These are phyloP conservation scores for Poeciliopsis occidentalis DNA, from an alignment of 2,113 vertebrate genomes.

Conservation along the genomic window DNA sequence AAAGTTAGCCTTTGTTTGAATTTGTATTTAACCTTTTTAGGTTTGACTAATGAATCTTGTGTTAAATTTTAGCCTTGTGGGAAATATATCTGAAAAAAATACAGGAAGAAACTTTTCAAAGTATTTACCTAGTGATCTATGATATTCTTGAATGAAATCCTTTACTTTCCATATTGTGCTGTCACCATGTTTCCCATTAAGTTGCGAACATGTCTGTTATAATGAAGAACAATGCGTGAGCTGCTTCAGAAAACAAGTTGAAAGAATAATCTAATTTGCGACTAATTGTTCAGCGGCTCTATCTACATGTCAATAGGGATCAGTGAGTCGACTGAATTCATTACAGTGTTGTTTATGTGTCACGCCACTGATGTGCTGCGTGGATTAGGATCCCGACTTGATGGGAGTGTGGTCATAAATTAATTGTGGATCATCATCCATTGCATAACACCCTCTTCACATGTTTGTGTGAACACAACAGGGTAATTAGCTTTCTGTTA, in stretches of 20 bases:
- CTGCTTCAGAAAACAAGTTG: no score
- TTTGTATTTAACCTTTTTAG: not conserved
- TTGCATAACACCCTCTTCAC: conserved; percentile 76
- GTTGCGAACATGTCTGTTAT: not conserved
- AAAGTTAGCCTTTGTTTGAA: not conserved
- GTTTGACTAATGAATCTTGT: not conserved
- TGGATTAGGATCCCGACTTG: conserved; percentile 68
- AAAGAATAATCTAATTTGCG: not conserved
- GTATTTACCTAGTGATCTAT: not conserved
- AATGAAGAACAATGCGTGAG: not conserved
- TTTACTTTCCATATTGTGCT: no score
- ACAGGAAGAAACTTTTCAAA: not conserved
- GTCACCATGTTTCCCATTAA: no score
- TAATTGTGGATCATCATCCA: conserved; percentile 79
- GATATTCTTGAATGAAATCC: no score
- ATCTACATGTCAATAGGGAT: conserved; percentile 6
- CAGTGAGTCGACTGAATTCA: conserved; percentile 35
- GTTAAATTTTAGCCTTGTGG: not conserved
- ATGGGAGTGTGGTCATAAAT: conserved; percentile 73
- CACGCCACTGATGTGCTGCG: conserved; percentile 40
- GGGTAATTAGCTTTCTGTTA: conserved; percentile 83
- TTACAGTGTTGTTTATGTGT: conserved; percentile 46
- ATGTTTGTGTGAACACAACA: conserved; percentile 67
- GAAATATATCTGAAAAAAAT: not conserved
- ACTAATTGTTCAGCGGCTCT: not conserved